Evolutionary conservation across 2,888 invertebrate genomes (phyloP).

Genomic region (Galerucella pusilla): DNA sequence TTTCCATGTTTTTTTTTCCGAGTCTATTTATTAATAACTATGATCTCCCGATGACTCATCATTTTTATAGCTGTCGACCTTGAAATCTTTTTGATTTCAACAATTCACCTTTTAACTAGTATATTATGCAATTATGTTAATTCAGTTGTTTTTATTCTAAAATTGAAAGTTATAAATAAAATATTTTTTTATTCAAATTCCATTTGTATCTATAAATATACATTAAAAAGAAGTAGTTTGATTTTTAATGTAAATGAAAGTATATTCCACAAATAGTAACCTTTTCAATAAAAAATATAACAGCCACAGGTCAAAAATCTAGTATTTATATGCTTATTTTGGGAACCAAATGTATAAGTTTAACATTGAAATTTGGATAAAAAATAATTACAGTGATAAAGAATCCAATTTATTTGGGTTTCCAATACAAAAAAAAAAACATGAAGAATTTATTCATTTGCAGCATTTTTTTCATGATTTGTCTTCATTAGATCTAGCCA

Average conservation of each 20-base stretch:
- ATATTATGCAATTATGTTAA: constrained; percentile 31
- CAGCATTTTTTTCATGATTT: no score
- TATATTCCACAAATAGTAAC: neutral
- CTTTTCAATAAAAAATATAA: no score
- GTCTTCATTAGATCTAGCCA: no score
- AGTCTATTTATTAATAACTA: constrained; percentile 48
- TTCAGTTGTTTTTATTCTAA: constrained; percentile 10
- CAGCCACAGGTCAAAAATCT: no score
- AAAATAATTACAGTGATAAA: no score
- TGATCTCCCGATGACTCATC: constrained; percentile 50
- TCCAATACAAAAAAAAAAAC: no score
- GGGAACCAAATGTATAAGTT: no score
- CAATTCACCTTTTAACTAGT: constrained; percentile 14
- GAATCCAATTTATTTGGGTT: no score
- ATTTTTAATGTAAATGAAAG: neutral
- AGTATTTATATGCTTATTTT: no score
- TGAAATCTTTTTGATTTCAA: constrained; percentile 32
- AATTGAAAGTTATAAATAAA: constrained; percentile 32
- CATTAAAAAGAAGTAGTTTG: neutral
- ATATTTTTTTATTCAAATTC: constrained; percentile 6
- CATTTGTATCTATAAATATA: constrained; percentile 13
- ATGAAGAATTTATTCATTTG: no score
- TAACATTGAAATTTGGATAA: no score
- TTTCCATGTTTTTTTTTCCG: constrained; percentile 7
- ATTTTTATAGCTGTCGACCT: constrained; percentile 41